These are phyloP conservation scores for Bombyx mandarina DNA, from an alignment of 1,140 invertebrate species.

Conservation along the genomic window DNA sequence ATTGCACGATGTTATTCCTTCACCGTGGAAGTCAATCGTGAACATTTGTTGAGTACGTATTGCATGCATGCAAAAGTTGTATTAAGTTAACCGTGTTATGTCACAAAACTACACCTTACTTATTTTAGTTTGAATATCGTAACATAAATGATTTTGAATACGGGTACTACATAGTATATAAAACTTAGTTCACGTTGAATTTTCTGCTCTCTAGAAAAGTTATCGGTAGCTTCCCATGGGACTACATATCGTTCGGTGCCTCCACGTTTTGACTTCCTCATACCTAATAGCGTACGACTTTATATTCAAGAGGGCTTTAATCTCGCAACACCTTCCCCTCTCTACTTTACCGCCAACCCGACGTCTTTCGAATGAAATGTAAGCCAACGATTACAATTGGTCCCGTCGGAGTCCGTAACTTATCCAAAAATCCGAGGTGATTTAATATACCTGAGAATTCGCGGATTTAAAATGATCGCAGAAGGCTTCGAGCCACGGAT, in stretches of 20 bases:
- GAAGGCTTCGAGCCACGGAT: constrained; percentile 15
- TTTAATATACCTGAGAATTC: constrained; percentile 37
- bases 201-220: constrained; percentile 18
- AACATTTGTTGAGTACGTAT: no score
- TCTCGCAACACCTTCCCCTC: constrained; percentile 18
- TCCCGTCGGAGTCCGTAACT: constrained; percentile 34
- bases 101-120: no score
- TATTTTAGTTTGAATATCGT: no score
- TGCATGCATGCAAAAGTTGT: no score
- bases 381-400: constrained; percentile 39
- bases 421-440: constrained; percentile 51
- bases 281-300: constrained; percentile 17
- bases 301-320: constrained; percentile 18
- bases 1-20: no score
- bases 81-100: no score
- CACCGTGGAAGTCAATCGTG: no score
- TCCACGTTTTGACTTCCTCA: constrained; percentile 4
- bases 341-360: constrained; percentile 3
- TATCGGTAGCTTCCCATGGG: constrained; percentile 15
- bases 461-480: constrained; percentile 21
- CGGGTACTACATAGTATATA: no score
- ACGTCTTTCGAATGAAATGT: constrained; percentile 25
- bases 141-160: no score
- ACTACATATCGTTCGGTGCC: constrained; percentile 12
- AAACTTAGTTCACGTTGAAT: constrained; percentile 8